phyloP scores from a whole-genome alignment of 1,140 invertebrate genomes.

The Drosophila neocordata region DNA sequence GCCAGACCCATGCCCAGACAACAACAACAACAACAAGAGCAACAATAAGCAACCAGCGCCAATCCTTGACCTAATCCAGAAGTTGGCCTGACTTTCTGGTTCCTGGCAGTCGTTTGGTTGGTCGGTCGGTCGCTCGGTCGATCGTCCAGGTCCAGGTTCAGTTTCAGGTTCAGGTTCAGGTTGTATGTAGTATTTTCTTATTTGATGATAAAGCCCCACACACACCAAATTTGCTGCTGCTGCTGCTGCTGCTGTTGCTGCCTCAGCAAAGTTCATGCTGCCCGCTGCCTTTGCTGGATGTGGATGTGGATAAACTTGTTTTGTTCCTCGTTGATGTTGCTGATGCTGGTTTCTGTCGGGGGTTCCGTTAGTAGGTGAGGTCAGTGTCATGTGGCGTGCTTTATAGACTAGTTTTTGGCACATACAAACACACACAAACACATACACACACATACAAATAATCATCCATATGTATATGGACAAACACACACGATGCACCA shows the following conservation, averaged over 20 bases:
- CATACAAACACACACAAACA: constrained; percentile 17
- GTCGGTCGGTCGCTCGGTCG: constrained; percentile 42
- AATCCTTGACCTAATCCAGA: constrained; percentile 82
- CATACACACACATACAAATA: constrained; percentile 1
- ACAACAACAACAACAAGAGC: constrained; percentile 52
- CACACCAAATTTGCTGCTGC: constrained; percentile 38
- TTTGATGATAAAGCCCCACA: constrained; percentile 67
- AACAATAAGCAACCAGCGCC: constrained; percentile 30
- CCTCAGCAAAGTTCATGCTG: constrained; percentile 49
- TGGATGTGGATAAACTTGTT: constrained; percentile 79
- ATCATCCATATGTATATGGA: constrained; percentile 2
- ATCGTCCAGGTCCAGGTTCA: constrained; percentile 20
- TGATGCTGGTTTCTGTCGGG: constrained; percentile 42
- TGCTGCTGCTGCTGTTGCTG: constrained; percentile 31
- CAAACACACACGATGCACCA: constrained; percentile 2
- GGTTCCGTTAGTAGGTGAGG: constrained; percentile 80
- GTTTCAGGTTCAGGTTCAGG: constrained; percentile 39
- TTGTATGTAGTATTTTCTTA: constrained; percentile 59
- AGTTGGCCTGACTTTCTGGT: constrained; percentile 63
- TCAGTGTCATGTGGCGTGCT: constrained; percentile 77
- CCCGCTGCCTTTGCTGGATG: constrained; percentile 25
- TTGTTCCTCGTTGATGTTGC: constrained; percentile 56
- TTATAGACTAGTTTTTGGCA: constrained; percentile 75
- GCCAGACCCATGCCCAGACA: constrained; percentile 51
- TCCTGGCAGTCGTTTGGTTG: constrained; percentile 44